Evolutionary conservation across 2,113 vertebrate species (phyloP).

Genomic region (Lampris incognitus): DNA sequence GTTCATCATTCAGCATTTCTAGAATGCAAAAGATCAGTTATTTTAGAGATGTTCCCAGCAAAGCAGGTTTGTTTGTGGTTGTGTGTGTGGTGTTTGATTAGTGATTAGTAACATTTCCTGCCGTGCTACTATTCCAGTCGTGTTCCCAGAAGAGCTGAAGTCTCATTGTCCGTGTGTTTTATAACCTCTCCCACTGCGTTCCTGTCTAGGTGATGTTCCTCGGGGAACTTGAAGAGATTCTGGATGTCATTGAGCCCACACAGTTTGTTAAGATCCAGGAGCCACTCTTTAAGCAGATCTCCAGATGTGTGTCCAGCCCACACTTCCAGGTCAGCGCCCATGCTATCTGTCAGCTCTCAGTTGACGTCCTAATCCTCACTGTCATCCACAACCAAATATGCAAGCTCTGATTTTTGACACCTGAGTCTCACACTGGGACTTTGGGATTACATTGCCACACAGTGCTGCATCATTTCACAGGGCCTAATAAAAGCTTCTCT

Average conservation of each 20-base stretch:
- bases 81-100: background rate
- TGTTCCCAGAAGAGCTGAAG: conserved; percentile 94
- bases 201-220: conserved; percentile 93
- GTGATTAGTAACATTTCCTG: background rate
- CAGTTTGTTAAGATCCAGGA: conserved; percentile 99
- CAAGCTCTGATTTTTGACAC: too few relatives aligned
- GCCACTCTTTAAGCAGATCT: conserved; percentile 99
- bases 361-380: too few relatives aligned
- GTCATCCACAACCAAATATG: too few relatives aligned
- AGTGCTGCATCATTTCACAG: too few relatives aligned
- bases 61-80: background rate
- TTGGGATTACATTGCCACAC: too few relatives aligned
- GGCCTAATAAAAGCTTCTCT: too few relatives aligned
- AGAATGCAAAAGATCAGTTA: too few relatives aligned
- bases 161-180: background rate
- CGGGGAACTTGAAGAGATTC: conserved; percentile 97
- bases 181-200: background rate
- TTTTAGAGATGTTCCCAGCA: too few relatives aligned
- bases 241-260: conserved; percentile 98
- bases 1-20: too few relatives aligned
- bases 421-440: too few relatives aligned
- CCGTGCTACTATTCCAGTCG: conserved; percentile 83
- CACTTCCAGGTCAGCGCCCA: conserved; percentile 93
- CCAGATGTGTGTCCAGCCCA: conserved; percentile 98
- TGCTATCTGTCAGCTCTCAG: too few relatives aligned